Conservation (phyloP, 1,140 invertebrate genomes). For the Drosophila mayri region DNA sequence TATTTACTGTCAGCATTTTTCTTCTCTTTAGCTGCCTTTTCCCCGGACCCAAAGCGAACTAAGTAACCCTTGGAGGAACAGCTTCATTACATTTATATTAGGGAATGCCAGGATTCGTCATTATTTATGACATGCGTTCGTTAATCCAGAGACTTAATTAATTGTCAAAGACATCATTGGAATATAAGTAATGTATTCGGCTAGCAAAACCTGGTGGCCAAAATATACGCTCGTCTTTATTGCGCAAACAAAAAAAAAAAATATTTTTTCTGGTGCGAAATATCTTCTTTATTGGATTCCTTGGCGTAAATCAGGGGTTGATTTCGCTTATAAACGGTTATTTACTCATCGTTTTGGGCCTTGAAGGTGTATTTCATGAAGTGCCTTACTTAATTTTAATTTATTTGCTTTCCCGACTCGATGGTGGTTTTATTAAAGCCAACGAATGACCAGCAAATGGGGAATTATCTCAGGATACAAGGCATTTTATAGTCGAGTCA, state of each 20-base stretch:
- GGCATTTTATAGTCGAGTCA: constrained; percentile 27
- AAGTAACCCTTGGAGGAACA: constrained; percentile 45
- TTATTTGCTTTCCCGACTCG: constrained; percentile 1
- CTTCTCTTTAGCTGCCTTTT: constrained; percentile 34
- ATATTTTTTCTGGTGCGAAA: constrained; percentile 11
- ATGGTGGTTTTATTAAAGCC: constrained; percentile 5
- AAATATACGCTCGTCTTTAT: constrained; percentile 8
- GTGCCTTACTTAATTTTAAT: constrained; percentile 13
- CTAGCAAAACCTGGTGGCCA: not conserved
- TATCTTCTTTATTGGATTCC: constrained; percentile 31
- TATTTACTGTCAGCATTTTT: constrained; percentile 82
- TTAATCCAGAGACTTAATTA: constrained; percentile 56
- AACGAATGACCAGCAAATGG: constrained; percentile 6
- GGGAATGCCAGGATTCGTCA: constrained; percentile 53
- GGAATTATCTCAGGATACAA: constrained; percentile 4
- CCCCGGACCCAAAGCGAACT: constrained; percentile 6
- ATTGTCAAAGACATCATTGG: constrained; percentile 47
- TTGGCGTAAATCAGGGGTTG: constrained; percentile 3
- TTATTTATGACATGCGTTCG: constrained; percentile 63
- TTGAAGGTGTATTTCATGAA: constrained; percentile 5
- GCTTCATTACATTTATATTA: constrained; percentile 63
- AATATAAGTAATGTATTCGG: constrained; percentile 26
- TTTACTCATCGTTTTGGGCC: constrained; percentile 6
- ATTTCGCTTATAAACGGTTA: not conserved
- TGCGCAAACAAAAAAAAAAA: not conserved